Conservation (phyloP, 2,797 vertebrate species). For the Anabacerthia variegaticeps region DNA sequence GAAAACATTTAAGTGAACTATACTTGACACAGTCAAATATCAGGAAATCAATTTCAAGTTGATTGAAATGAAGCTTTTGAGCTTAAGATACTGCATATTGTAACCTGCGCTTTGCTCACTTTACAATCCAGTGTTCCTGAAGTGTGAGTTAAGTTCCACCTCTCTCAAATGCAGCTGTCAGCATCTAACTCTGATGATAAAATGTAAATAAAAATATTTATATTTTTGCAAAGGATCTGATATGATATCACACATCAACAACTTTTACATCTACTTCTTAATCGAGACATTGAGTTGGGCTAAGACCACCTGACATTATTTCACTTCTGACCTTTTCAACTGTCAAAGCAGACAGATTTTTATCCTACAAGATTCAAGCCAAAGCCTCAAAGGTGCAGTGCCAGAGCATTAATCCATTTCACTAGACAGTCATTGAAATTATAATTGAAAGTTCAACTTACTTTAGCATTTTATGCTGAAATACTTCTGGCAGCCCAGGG, state of each 20-base stretch:
- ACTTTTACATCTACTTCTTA: constrained; percentile 62
- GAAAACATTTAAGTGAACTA: not conserved
- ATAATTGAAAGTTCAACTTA: constrained; percentile 82
- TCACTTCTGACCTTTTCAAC: constrained; percentile 78
- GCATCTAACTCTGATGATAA: not conserved
- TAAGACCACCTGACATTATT: constrained; percentile 70
- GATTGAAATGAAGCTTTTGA: not conserved
- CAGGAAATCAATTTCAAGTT: not conserved
- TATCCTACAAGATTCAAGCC: constrained; percentile 70
- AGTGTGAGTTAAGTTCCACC: not conserved
- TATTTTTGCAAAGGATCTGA: not conserved
- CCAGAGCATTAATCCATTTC: constrained; percentile 77
- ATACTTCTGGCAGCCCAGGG: constrained; percentile 78
- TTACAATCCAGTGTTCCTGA: not conserved
- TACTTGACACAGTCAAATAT: not conserved
- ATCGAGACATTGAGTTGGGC: constrained; percentile 60
- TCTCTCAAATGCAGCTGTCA: not conserved
- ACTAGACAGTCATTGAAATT: constrained; percentile 78
- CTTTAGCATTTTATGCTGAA: constrained; percentile 78
- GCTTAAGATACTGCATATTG: fast-evolving
- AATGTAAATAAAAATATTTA: constrained; percentile 10
- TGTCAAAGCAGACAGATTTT: constrained; percentile 80
- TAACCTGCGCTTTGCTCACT: not conserved
- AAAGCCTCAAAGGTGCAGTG: constrained; percentile 76
- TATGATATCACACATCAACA: constrained; percentile 9